A percentile compares a stretch with the other conserved stretches of the same genome.
phyloP scores from a whole-genome alignment of 2,113 vertebrate genomes.

The Varanus salvator region DNA sequence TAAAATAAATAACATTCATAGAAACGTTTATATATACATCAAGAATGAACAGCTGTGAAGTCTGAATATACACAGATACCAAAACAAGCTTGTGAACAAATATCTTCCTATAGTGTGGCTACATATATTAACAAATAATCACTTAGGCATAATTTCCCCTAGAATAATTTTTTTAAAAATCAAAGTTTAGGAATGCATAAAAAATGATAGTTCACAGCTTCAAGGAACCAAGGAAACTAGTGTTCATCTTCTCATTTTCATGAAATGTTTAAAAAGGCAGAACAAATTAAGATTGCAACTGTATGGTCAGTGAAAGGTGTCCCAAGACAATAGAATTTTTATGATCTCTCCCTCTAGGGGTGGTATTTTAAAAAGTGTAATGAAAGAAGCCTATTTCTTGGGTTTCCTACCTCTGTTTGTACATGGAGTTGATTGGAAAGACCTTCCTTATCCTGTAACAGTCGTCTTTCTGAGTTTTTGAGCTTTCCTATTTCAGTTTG shows the following conservation, averaged over 20 bases:
- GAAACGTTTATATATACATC: not conserved
- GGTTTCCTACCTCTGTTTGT: constrained; percentile 90
- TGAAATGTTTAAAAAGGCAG: not conserved
- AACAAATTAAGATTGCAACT: not conserved
- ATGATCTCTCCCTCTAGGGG: no score
- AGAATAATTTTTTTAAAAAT: not conserved
- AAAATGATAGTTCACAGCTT: not conserved
- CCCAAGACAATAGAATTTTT: no score
- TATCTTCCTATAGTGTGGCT: not conserved
- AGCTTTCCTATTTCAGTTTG: constrained; percentile 87
- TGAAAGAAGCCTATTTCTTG: not conserved
- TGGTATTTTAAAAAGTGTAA: not conserved
- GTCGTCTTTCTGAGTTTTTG: constrained; percentile 89
- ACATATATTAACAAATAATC: not conserved
- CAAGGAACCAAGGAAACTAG: not conserved
- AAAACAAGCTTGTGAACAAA: not conserved
- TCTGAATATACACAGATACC: not conserved
- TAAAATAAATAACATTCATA: not conserved
- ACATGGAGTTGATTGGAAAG: constrained; percentile 93
- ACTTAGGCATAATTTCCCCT: not conserved
- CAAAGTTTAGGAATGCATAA: not conserved
- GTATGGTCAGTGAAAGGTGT: no score
- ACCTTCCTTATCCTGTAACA: constrained; percentile 96
- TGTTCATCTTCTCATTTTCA: not conserved
- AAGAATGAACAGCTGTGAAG: not conserved